A percentile compares a stretch with the other conserved stretches of the same genome.
phyloP scores from a whole-genome alignment of 2,113 vertebrate species.

The Cynoglossus semilaevis region DNA sequence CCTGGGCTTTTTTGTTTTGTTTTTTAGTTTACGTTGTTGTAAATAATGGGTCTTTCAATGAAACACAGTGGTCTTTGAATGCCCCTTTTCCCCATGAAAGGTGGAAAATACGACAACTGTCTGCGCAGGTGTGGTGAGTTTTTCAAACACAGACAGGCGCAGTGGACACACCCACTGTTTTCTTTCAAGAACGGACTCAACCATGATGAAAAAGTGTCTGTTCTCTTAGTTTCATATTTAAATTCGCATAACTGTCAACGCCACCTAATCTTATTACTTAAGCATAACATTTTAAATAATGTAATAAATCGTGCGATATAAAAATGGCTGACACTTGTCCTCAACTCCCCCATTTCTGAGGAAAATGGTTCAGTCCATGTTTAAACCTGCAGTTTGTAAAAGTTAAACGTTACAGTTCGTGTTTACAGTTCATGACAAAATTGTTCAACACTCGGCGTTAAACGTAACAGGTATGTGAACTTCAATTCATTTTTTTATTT shows the following conservation, averaged over 20 bases:
- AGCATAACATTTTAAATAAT: too few species aligned
- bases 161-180: constrained; percentile 47
- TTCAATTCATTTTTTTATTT: too few species aligned
- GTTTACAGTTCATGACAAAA: background rate
- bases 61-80: too few species aligned
- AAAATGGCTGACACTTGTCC: background rate
- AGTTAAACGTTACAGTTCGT: constrained; percentile 21
- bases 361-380: constrained; percentile 45
- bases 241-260: background rate
- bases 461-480: too few species aligned
- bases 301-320: background rate
- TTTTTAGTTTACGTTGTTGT: background rate
- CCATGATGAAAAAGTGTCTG: background rate
- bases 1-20: too few species aligned
- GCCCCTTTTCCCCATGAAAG: too few species aligned
- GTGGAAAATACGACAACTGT: too few species aligned
- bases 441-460: too few species aligned
- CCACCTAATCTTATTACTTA: too few species aligned
- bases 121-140: background rate
- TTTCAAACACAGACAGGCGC: background rate
- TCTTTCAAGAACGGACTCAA: constrained; percentile 53
- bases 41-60: background rate
- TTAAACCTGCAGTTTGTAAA: constrained; percentile 30
- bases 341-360: fast-evolving
- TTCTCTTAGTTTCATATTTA: background rate